phyloP scores from a whole-genome alignment of 1,140 invertebrate species.

The Dufourea novaeangliae region DNA sequence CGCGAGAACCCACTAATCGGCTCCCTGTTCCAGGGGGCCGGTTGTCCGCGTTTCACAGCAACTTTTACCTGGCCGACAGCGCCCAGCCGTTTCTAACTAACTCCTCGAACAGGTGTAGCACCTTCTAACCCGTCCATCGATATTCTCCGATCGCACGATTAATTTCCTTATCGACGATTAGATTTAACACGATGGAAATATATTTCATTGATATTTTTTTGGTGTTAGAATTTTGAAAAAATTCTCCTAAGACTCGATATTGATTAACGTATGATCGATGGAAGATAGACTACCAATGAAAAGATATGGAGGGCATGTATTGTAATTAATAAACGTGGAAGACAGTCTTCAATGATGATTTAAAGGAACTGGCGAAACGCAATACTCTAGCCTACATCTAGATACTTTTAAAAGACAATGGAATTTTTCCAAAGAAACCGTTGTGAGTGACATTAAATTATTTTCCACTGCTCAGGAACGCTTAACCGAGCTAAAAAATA shows the following conservation, averaged over 20 bases:
- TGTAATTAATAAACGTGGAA: not conserved
- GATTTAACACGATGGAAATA: not conserved
- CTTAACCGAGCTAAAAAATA: too few species aligned
- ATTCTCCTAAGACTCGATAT: not conserved
- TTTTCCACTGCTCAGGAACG: too few species aligned
- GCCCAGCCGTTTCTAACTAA: not conserved
- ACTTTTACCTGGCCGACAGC: not conserved
- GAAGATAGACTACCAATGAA: not conserved
- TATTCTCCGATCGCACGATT: not conserved
- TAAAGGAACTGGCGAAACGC: too few species aligned
- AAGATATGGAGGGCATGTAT: too few species aligned
- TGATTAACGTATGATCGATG: not conserved
- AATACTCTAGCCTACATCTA: too few species aligned
- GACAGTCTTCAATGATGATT: not conserved
- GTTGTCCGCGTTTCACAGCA: not conserved
- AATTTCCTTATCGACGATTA: not conserved
- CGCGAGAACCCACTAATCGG: slow-evolving; percentile 1
- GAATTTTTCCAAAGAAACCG: too few species aligned
- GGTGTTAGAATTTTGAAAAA: not conserved
- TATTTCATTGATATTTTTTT: not conserved
- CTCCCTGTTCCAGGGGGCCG: too few species aligned
- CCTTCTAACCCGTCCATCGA: not conserved
- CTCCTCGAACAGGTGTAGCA: not conserved
- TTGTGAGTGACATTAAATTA: too few species aligned
- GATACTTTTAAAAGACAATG: too few species aligned